Percentiles rank a stretch among this genome's conserved stretches.
These are phyloP conservation scores for Cavia aperea DNA, from an alignment of 2,113 vertebrate species.

Conservation along the genomic window DNA sequence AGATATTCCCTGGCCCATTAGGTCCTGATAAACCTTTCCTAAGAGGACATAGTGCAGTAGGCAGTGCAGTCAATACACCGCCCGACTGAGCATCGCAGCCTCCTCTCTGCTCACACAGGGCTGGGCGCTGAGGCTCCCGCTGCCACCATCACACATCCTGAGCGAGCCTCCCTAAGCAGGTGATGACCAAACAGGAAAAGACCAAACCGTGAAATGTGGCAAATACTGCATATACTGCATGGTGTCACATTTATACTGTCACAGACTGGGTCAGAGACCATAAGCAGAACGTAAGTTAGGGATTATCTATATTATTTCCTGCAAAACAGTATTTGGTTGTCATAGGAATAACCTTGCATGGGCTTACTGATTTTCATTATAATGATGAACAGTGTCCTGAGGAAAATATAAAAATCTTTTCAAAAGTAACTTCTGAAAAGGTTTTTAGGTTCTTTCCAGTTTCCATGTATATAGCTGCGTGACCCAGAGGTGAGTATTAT, in stretches of 20 bases:
- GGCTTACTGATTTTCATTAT: conserved; percentile 13
- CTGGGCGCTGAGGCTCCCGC: neutral
- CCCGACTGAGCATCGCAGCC: neutral
- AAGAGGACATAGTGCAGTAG: neutral
- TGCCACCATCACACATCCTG: no score
- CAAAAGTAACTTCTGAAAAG: neutral
- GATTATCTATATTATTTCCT: neutral
- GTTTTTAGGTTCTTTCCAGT: conserved; percentile 9
- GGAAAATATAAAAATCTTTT: neutral
- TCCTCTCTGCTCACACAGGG: neutral
- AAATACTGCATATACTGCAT: no score
- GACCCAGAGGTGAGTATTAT: neutral
- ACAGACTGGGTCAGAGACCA: neutral
- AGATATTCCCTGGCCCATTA: neutral
- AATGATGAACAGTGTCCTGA: neutral
- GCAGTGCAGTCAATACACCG: no score
- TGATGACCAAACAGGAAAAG: neutral
- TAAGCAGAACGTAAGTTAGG: neutral
- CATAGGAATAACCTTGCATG: neutral
- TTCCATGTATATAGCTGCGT: conserved; percentile 38
- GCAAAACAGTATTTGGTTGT: neutral
- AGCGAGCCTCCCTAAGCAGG: no score
- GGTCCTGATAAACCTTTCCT: neutral
- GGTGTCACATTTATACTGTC: neutral
- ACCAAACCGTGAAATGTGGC: neutral